A percentile compares a stretch with the other conserved stretches of the same genome.
These are phyloP conservation scores for Nyctalus aviator DNA, from an alignment of 2,797 vertebrate species.

Conservation along the genomic window DNA sequence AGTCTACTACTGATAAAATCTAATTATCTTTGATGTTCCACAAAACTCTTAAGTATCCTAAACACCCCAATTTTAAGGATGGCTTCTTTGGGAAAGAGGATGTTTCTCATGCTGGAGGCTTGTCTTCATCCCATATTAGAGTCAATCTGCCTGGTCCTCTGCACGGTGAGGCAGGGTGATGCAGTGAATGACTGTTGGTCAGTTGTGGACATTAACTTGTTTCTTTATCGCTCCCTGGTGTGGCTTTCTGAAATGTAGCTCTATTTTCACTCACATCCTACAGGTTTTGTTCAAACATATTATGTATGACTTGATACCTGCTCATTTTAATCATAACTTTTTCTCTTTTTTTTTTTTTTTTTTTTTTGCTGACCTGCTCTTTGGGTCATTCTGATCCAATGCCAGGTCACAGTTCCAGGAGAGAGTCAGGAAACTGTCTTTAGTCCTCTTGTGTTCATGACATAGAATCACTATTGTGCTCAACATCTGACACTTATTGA, in stretches of 20 bases:
- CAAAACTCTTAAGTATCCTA: neutral
- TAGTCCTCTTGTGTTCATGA: neutral
- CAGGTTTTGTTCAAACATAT: neutral
- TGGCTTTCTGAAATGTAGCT: neutral
- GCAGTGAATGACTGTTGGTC: neutral
- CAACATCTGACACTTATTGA: neutral
- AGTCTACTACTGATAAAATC: neutral
- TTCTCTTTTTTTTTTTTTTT: too few species aligned
- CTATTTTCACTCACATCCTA: neutral
- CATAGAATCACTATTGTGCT: neutral
- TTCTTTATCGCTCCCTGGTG: neutral
- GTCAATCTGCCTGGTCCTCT: accelerated
- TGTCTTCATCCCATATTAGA: neutral
- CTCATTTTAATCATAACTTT: neutral
- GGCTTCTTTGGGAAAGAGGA: neutral
- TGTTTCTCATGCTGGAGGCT: neutral
- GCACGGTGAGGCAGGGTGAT: neutral
- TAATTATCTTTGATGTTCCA: neutral
- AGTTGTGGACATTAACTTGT: neutral
- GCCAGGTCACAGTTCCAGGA: neutral
- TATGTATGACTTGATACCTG: neutral
- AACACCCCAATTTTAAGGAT: neutral
- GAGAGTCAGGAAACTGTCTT: neutral
- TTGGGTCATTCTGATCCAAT: neutral
- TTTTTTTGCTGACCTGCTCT: neutral